Evolutionary conservation across 2,113 vertebrate species (phyloP).

Genomic region (Symphodus melops): DNA sequence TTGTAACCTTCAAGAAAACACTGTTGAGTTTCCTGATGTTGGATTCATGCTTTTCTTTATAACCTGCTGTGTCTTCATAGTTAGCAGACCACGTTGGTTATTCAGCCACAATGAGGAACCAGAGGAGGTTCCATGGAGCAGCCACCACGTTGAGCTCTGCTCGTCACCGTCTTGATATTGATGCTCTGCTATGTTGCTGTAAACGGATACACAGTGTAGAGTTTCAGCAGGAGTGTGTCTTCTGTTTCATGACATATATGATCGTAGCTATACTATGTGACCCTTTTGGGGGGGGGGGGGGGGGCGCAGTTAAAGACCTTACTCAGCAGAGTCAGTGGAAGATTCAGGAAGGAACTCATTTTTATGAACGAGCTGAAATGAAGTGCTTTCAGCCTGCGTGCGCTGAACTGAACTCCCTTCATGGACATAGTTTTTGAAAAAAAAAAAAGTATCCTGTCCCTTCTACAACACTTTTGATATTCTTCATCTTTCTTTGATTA

Average conservation of each 20-base stretch:
- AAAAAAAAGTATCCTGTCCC: background rate
- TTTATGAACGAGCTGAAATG: background rate
- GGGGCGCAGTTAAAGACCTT: background rate
- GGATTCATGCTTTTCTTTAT: background rate
- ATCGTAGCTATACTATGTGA: background rate
- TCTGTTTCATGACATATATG: constrained; percentile 27
- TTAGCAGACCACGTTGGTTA: background rate
- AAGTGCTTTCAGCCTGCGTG: background rate
- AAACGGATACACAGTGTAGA: constrained; percentile 11
- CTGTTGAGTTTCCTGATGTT: too few relatives aligned
- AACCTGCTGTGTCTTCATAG: background rate
- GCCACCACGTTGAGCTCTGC: constrained; percentile 11
- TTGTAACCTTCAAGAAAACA: too few relatives aligned
- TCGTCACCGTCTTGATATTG: constrained; percentile 20
- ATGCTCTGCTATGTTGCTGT: constrained; percentile 27
- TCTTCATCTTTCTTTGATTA: constrained; percentile 11
- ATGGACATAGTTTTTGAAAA: background rate
- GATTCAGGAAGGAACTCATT: constrained; percentile 54
- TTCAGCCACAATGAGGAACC: constrained; percentile 7
- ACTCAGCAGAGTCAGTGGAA: constrained; percentile 10
- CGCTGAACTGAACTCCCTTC: background rate
- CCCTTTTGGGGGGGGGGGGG: too few relatives aligned
- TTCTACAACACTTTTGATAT: background rate
- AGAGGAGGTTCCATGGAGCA: background rate
- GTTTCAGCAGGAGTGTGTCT: constrained; percentile 36